Evolutionary conservation across 1,140 invertebrate species (phyloP).

Genomic region (Adelges cooleyi): DNA sequence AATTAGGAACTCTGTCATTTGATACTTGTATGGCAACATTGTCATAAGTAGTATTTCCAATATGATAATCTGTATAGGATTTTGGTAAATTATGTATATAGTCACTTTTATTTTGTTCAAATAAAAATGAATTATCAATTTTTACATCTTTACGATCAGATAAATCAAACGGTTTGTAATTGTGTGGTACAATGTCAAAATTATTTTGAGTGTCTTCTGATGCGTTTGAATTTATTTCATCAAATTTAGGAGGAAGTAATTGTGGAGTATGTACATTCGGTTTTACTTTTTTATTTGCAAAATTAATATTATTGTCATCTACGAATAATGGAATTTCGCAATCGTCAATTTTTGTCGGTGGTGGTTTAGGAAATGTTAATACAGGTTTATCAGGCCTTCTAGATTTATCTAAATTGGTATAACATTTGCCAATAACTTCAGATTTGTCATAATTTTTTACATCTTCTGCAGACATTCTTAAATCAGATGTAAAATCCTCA

Average conservation of each 20-base stretch:
- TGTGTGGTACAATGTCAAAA: neutral
- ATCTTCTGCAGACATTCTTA: conserved; percentile 7
- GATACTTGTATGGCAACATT: neutral
- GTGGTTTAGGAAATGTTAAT: conserved; percentile 4
- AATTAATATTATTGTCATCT: neutral
- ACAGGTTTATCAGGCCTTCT: conserved; percentile 21
- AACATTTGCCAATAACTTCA: neutral
- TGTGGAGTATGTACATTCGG: conserved; percentile 5
- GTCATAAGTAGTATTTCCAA: neutral
- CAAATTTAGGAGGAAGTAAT: neutral
- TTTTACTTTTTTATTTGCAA: neutral
- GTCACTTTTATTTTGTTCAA: neutral
- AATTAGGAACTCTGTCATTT: neutral
- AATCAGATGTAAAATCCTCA: conserved; percentile 21
- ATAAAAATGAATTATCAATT: neutral
- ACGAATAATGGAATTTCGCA: neutral
- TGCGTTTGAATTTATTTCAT: neutral
- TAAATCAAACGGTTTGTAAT: neutral
- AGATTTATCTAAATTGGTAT: neutral
- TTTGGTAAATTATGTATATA: neutral
- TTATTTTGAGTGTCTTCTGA: neutral
- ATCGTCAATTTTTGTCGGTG: neutral
- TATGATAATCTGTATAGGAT: neutral
- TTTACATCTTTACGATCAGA: neutral
- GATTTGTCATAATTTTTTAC: neutral